These are phyloP conservation scores for Platyscapa corneri DNA, from an alignment of 1,140 invertebrate genomes.

Conservation along the genomic window DNA sequence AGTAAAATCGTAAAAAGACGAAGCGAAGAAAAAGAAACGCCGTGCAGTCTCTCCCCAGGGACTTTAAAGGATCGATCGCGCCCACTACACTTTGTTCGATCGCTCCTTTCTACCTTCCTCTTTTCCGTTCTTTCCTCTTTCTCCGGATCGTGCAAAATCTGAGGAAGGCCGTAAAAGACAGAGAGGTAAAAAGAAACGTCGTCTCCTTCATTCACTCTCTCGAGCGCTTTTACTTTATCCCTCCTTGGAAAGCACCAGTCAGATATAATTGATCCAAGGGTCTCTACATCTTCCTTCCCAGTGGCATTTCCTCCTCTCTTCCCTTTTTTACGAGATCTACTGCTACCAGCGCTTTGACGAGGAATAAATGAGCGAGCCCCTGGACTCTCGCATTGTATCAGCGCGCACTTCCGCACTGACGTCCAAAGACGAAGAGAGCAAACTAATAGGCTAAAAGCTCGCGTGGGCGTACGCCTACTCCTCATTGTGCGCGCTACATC, in stretches of 20 bases:
- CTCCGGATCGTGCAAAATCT: slow-evolving; percentile 9
- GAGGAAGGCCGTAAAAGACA: neutral
- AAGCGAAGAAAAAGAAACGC: slow-evolving; percentile 2
- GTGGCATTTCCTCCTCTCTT: slow-evolving; percentile 22
- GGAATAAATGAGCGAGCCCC: slow-evolving; percentile 15
- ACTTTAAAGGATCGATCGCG: slow-evolving; percentile 42
- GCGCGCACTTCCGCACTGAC: slow-evolving; percentile 63
- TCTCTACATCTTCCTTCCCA: slow-evolving; percentile 12
- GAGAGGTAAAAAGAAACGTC: neutral
- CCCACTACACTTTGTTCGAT: slow-evolving; percentile 31
- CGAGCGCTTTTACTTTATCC: neutral
- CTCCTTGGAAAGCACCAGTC: neutral
- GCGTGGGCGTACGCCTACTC: slow-evolving; percentile 59
- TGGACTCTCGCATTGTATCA: slow-evolving; percentile 55
- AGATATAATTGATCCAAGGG: slow-evolving; percentile 39
- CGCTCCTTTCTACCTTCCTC: neutral
- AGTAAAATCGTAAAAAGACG: slow-evolving; percentile 3
- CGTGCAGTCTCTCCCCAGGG: neutral
- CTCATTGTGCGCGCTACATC: slow-evolving; percentile 59
- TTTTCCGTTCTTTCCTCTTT: neutral
- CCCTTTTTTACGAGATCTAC: slow-evolving; percentile 5
- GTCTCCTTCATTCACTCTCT: neutral
- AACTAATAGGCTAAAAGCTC: slow-evolving; percentile 40
- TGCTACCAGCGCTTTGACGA: neutral
- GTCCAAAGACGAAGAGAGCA: slow-evolving; percentile 1